Conservation (phyloP, 2,888 invertebrate species). For the Nycteola revayana region DNA sequence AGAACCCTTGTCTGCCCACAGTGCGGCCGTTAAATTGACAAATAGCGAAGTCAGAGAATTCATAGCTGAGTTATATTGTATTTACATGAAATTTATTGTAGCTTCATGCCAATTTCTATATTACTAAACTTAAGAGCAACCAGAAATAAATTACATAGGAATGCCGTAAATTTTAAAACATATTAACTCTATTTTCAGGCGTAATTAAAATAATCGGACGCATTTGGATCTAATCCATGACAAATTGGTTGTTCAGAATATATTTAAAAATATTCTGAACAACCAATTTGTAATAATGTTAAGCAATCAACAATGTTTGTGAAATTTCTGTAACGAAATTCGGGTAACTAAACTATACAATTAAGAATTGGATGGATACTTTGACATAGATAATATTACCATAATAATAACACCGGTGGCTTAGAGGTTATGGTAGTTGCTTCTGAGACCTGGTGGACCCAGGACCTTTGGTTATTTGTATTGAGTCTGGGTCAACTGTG, state of each 20-base stretch:
- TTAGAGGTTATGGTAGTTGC: too few relatives aligned
- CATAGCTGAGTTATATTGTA: conserved; percentile 41
- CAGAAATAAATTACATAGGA: conserved; percentile 16
- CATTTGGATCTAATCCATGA: conserved; percentile 14
- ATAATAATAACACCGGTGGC: too few relatives aligned
- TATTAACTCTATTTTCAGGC: conserved; percentile 8
- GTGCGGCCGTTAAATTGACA: conserved; percentile 50
- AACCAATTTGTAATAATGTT: too few relatives aligned
- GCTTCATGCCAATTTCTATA: conserved; percentile 37
- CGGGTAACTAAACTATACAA: too few relatives aligned
- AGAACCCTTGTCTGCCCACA: conserved; percentile 42
- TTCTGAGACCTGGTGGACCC: too few relatives aligned
- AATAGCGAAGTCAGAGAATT: conserved; percentile 44
- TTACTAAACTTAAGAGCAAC: conserved; percentile 23
- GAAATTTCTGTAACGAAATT: too few relatives aligned
- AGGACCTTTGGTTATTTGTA: too few relatives aligned
- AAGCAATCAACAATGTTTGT: too few relatives aligned
- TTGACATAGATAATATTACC: too few relatives aligned
- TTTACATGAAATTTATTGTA: conserved; percentile 41
- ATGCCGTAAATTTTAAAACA: conserved; percentile 19
- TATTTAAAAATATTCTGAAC: conserved; percentile 22
- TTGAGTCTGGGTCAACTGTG: too few relatives aligned
- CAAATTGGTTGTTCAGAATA: conserved; percentile 22
- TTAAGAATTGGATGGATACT: too few relatives aligned
- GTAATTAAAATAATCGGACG: conserved; percentile 27